Evolutionary conservation across 2,797 vertebrate species (phyloP), one percentile per base, ranked within the genome.

Genomic region (Rachycentron canadum): DNA sequence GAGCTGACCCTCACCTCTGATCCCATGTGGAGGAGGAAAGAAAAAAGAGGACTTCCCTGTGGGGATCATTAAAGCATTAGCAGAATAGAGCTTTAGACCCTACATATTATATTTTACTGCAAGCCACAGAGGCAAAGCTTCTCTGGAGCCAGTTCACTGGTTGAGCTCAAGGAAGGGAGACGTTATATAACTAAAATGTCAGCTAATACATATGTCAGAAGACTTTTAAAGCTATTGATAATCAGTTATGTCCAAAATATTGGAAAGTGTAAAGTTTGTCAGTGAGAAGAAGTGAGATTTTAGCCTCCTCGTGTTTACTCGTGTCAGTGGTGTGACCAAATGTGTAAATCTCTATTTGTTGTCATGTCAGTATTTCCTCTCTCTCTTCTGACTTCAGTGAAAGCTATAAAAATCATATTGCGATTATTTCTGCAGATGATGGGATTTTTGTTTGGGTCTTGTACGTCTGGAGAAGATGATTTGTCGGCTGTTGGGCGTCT

Each of bases 1-100:
- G 0, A 4, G 60, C 49, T 69, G 73, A 86, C 63, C 76, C 55
- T 62, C 40, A 73, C 26, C 65, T 57, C 72, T 75, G 72, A 78
- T 62, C 71, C 21, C 0, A 25, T 3, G 23, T 41, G 19, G 59
- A 53, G 13, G 16, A 26, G 13, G 4, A 19, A 3, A 40, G 7
- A 45, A 52, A 71, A 76, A 32, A 16, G 6, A 16, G 4, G 21
- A 28, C 17, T 50, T 38, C 36, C 7, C 57, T 12, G 0, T 14
- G n/a, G 25, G 72, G 58, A 74, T 66, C n/a, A 59, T 76, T 56
- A 60, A 53, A 63, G 26, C 49, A 50, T 67, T 25, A 34, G n/a
- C 34, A 52, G 1, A 32, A 14, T 43, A 3, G 38, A 34, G n/a
- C 58, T 23, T 56, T 14, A 19, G 25, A 36, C 5, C 5, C 25